Evolutionary conservation across 2,797 vertebrate species (phyloP).

Genomic region (Darevskia nairensis): DNA sequence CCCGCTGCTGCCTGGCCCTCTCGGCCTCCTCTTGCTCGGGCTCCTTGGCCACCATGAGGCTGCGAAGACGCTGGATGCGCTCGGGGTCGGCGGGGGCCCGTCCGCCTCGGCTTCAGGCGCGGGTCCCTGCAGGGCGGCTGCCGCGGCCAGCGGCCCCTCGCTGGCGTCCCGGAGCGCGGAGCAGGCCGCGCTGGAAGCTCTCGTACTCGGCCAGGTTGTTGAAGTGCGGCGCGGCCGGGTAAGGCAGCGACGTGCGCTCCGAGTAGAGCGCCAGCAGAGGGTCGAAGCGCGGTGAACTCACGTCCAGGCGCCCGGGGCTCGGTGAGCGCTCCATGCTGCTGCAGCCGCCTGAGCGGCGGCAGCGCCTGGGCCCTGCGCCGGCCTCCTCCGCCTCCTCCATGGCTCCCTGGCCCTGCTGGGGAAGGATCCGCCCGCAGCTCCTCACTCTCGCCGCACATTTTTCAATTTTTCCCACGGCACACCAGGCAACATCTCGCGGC

Average conservation of each 20-base stretch:
- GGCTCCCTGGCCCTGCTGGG: neutral
- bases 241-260: slow-evolving; percentile 83
- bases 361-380: neutral
- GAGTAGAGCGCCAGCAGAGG: slow-evolving; percentile 90
- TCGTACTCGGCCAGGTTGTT: slow-evolving; percentile 95
- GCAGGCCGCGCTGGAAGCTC: slow-evolving; percentile 88
- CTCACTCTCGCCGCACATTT: slow-evolving; percentile 11
- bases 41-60: slow-evolving; percentile 84
- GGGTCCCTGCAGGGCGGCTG: slow-evolving; percentile 53
- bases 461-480: too few relatives aligned
- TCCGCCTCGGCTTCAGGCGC: slow-evolving; percentile 80
- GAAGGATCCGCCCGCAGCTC: neutral
- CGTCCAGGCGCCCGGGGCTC: slow-evolving; percentile 79
- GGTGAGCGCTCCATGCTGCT: slow-evolving; percentile 48
- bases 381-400: slow-evolving; percentile 36
- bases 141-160: slow-evolving; percentile 55
- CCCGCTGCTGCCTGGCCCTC: slow-evolving; percentile 50
- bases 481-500: too few relatives aligned
- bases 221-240: slow-evolving; percentile 88
- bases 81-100: slow-evolving; percentile 78
- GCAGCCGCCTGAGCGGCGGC: neutral
- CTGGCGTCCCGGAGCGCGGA: slow-evolving; percentile 76
- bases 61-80: slow-evolving; percentile 85
- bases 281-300: slow-evolving; percentile 90
- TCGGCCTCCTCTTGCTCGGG: slow-evolving; percentile 80